Evolutionary conservation across 2,888 invertebrate species (phyloP), one percentile per base, ranked within the genome.

Genomic region (Globia sparganii): DNA sequence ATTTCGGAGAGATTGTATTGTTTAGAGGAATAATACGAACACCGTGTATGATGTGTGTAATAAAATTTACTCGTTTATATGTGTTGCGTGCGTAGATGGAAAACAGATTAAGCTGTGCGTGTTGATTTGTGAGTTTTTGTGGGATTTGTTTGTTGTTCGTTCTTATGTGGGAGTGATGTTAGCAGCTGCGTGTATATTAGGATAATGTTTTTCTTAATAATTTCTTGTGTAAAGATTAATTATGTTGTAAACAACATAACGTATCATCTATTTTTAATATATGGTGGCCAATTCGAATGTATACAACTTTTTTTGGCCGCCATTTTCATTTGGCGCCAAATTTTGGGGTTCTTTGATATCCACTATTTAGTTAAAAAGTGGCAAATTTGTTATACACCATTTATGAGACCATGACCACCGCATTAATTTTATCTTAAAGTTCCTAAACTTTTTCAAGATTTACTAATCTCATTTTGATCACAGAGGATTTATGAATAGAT

Each of bases 1-100:
- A 91, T 92, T 91, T 88, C 82, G 84, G 80, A 61, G 84, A 91
- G 92, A 92, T 92, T 92, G 91, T 92, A 92, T 93, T 93, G 91
- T 91, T 90, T 85, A 81, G 81, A 79, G 77, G 84, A 87, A 88
- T 90, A 88, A 87, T 90, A 86, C 80, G 86, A 83, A 88, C 84
- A 88, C 88, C 82, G 85, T 86, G 87, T 90, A 83, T 87, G 77
- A 80, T 83, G 86, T 88, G 77, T 66, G 75, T 84, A 80, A 84
- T 86, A 82, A 84, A 87, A 87, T 88, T 89, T 80, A 83, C 75
- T 86, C 81, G 72, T 79, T 86, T 87, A 83, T 79, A 77, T 75
- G 66, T 78, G 59, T 84, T 77, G 77, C 81, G 88, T 81, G 87
- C 62, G 75, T 69, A 79, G 73, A 82, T 86, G 75, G 86, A 86